phyloP scores from a whole-genome alignment of 2,888 invertebrate genomes.

The Orchesellides sinensis region DNA sequence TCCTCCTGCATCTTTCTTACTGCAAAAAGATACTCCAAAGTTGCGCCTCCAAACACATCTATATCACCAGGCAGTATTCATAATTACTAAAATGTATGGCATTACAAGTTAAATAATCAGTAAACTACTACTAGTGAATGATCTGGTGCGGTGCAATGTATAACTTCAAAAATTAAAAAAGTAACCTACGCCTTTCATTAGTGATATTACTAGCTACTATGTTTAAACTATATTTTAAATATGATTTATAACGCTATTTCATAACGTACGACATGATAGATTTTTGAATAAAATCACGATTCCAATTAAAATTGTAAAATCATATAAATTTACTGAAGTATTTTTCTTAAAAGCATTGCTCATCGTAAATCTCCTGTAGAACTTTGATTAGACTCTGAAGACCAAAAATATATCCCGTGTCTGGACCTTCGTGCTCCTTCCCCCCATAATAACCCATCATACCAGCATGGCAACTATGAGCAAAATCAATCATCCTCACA shows the following conservation, averaged over 20 bases:
- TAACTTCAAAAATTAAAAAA: too few relatives aligned
- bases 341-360: conserved; percentile 46
- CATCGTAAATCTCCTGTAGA: conserved; percentile 75
- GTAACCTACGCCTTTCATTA: too few relatives aligned
- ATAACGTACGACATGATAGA: too few relatives aligned
- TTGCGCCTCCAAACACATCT: not conserved
- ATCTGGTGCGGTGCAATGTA: too few relatives aligned
- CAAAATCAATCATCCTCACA: conserved; percentile 78
- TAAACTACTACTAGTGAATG: too few relatives aligned
- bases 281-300: too few relatives aligned
- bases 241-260: too few relatives aligned
- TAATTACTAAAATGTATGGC: not conserved
- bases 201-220: too few relatives aligned
- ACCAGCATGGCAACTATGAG: conserved; percentile 77
- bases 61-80: not conserved
- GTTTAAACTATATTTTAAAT: too few relatives aligned
- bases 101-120: not conserved
- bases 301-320: too few relatives aligned
- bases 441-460: conserved; percentile 63
- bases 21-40: conserved; percentile 10
- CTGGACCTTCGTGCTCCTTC: conserved; percentile 76
- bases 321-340: too few relatives aligned
- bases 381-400: conserved; percentile 77
- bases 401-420: conserved; percentile 78
- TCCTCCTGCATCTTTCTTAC: not conserved